Evolutionary conservation across 2,797 vertebrate species (phyloP), one percentile per base, ranked within the genome.

Genomic region (Xenopus petersii): DNA sequence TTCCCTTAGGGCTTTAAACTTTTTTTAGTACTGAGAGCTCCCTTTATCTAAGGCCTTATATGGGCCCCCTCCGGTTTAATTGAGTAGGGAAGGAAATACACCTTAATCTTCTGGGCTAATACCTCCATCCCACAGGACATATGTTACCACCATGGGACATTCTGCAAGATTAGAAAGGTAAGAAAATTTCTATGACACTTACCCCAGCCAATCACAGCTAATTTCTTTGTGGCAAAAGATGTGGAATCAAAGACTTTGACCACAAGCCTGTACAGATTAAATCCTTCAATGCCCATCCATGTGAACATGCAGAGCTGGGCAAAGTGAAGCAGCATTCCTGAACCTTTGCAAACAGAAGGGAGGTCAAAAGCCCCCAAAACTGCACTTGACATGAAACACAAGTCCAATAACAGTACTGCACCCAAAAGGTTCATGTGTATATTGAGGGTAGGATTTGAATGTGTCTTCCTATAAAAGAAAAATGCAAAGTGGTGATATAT

Each of bases 231-330:
- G 67, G 90, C 86, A 16, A 73, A 4, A 5, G 58, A 33, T 0
- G 64, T 47, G 2, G 59, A 61, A 0, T 74, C 87, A 48, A 98
- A 95, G 76, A 98, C 90, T 78, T 93, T 85, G 0, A 91, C 87
- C 83, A 98, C 91, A 5, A 96, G 87, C 71, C 92, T 91, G 87
- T 96, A 98, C 70, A 97, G 94, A 81, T 95, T 93, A 82, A 96
- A 94, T 68, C 96, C 92, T 83, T 99, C 94, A 0, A 98, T 89
- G 73, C 89, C 94, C 97, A 98, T 99, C 97, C 97, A 99, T 75
- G 87, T 82, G 74, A 98, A 91, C 80, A 94, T 92, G 79, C 93
- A 87, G 2, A 99, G 94, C 64, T 97, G 84, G 1, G 88, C 76
- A 5, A 96, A 95, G 86, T 99, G 97, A 75, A 98, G 89, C 5